Base-by-base conservation (phyloP, 2,113 vertebrate genomes). In the Sinocyclocheilus grahami region DNA sequence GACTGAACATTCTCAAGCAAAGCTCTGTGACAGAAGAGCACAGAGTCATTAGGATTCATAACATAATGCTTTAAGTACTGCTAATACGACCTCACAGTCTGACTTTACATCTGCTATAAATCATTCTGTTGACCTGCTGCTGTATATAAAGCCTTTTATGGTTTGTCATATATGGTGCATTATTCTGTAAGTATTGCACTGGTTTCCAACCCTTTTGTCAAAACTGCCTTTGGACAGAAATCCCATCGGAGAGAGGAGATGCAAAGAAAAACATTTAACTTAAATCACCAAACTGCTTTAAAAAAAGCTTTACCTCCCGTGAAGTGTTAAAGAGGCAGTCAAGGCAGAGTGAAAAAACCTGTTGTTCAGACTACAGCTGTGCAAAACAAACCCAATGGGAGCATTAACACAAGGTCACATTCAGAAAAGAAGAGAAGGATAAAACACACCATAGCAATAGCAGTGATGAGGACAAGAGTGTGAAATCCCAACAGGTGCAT, bases 11-110 rank as follows among this genome's bases (percentile, higher is more conserved):
- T 71, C 67, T 20, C 24, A 55, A 78, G 55, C 4, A 11, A 27
- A 18, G 9, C 51, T 77, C 24, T 58, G 18, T 58, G 8, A 78
- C 4, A 60, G 77, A 18, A 58, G 53, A 77, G 16, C 14, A 53
- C 48, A 39, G 10, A 22, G 30, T 78, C 53, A 37, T 78, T 78
- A 78, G 53, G 53, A 60, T 78, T 78, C 27, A 78, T 30, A 78
- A 22, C 30, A 60, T 78, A 78, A 78, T 78, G 77, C 27, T 11
- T 78, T 37, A 39, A n/a, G 55, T 14, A 39, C 53, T 3, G 18
- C 20, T 30, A 78, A 78, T 39, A 78, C 30, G 5, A 60, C 30
- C 30, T 60, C 10, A n/a, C 55, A 78, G 30, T n/a, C 53, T 22
- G 9, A 78, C 30, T 58, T 58, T 58, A 78, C 18, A 39, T 78